These are phyloP conservation scores for Porites divaricata DNA, from an alignment of 92 coral and sea anemone genomes.

Conservation along the genomic window DNA sequence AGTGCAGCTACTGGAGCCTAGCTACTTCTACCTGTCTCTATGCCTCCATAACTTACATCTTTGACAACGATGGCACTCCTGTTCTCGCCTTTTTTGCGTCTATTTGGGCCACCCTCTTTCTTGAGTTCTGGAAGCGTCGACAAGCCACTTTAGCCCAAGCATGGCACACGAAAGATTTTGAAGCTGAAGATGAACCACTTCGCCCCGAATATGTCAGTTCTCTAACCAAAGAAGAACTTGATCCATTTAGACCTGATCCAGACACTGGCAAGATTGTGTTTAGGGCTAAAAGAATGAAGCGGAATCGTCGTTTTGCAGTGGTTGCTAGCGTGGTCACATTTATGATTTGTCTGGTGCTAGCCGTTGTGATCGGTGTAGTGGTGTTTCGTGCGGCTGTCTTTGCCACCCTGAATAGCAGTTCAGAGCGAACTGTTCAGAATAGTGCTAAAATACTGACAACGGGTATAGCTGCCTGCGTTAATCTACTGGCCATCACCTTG, in stretches of 20 bases:
- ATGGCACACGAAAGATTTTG: conserved; percentile 86
- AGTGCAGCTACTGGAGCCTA: conserved; percentile 88
- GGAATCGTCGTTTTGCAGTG: conserved; percentile 68
- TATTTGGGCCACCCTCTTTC: conserved; percentile 90
- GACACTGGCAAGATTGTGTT: conserved; percentile 80
- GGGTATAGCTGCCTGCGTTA: conserved; percentile 71
- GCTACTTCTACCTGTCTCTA: conserved; percentile 64
- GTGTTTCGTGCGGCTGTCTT: conserved; percentile 93
- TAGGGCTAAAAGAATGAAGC: conserved; percentile 57
- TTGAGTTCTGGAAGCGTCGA: conserved; percentile 94
- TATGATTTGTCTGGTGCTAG: conserved; percentile 75
- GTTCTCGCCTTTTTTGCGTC: conserved; percentile 60
- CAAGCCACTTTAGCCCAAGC: conserved; percentile 72
- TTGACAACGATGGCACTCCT: conserved; percentile 64
- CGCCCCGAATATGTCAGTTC: not conserved
- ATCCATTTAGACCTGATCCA: too few relatives aligned
- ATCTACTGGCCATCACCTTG: conserved; percentile 82
- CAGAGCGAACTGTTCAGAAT: not conserved
- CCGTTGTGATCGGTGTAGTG: conserved; percentile 81
- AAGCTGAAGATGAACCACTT: conserved; percentile 84
- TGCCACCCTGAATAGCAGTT: conserved; percentile 76
- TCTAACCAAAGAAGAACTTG: too few relatives aligned
- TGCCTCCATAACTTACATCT: conserved; percentile 58
- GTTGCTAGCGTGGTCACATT: conserved; percentile 65
- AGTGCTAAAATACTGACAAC: conserved; percentile 85